phyloP scores from a whole-genome alignment of 2,888 invertebrate species.

The Parthenolecanium corni region DNA sequence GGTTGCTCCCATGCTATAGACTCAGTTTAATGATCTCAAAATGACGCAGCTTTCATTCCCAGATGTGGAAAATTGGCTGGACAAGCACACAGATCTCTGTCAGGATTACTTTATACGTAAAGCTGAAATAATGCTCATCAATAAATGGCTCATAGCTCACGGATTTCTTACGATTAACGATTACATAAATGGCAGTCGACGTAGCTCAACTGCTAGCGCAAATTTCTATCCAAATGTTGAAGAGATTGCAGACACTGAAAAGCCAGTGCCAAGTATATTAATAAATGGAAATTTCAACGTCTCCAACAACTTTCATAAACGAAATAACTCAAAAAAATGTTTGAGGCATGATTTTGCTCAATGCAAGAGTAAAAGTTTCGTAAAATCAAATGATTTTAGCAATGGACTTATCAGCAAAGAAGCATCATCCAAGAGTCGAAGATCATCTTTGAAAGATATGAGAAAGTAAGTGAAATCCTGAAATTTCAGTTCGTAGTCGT shows the following conservation, averaged over 20 bases:
- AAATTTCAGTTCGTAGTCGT: no score
- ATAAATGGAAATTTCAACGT: conserved; percentile 4
- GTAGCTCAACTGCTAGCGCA: neutral
- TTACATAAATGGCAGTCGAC: conserved; percentile 28
- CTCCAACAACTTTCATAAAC: conserved; percentile 29
- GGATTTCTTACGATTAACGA: conserved; percentile 39
- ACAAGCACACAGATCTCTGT: conserved; percentile 40
- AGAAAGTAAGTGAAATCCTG: conserved; percentile 38
- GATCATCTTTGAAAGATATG: conserved; percentile 44
- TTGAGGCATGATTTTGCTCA: conserved; percentile 43
- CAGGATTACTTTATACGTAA: conserved; percentile 42
- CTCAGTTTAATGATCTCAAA: neutral
- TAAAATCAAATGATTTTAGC: conserved; percentile 39
- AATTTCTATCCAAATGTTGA: conserved; percentile 8
- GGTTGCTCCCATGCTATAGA: no score
- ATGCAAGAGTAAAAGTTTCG: conserved; percentile 42
- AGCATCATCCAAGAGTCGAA: conserved; percentile 36
- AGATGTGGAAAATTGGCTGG: conserved; percentile 43
- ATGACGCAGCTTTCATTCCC: conserved; percentile 36
- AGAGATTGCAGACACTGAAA: conserved; percentile 13
- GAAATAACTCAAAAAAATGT: conserved; percentile 42
- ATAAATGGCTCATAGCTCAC: conserved; percentile 42
- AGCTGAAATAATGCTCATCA: conserved; percentile 41
- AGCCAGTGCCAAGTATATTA: conserved; percentile 6
- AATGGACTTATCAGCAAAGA: conserved; percentile 32